A percentile compares a stretch with the other conserved stretches of the same genome.
Evolutionary conservation across 2,113 vertebrate species (phyloP).

Genomic region (Variabilichromis moorii): DNA sequence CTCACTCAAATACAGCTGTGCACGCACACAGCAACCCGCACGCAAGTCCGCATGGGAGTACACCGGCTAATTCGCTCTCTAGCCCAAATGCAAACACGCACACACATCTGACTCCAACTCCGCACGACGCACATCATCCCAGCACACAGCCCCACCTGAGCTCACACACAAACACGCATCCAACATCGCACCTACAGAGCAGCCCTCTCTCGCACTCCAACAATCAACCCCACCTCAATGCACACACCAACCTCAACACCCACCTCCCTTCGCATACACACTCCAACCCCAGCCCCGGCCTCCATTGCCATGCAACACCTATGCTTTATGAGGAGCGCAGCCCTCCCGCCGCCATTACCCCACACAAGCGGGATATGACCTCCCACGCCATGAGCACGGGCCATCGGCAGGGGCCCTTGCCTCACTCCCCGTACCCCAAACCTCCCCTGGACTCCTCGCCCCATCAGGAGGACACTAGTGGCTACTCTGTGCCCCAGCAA

Average conservation of each 20-base stretch:
- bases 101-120: constrained; percentile 19
- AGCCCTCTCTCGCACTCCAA: constrained; percentile 34
- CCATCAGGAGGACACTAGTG: constrained; percentile 84
- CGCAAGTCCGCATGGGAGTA: constrained; percentile 52
- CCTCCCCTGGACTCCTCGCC: constrained; percentile 84
- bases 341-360: constrained; percentile 69
- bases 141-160: constrained; percentile 45
- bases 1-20: constrained; percentile 38
- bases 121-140: constrained; percentile 52
- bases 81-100: constrained; percentile 34
- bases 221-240: constrained; percentile 38
- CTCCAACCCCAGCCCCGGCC: constrained; percentile 36
- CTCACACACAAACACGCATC: constrained; percentile 40
- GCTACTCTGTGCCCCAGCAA: constrained; percentile 85
- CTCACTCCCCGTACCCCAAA: constrained; percentile 64
- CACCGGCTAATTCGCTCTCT: constrained; percentile 26
- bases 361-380: constrained; percentile 81
- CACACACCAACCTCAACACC: constrained; percentile 15
- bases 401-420: constrained; percentile 72
- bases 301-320: constrained; percentile 43
- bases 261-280: constrained; percentile 30
- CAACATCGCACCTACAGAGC: constrained; percentile 35
- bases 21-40: constrained; percentile 52
- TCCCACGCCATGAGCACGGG: constrained; percentile 63
- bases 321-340: constrained; percentile 81